These are phyloP conservation scores for Sacculina carcini DNA, from an alignment of 2,888 invertebrate species.

Conservation along the genomic window DNA sequence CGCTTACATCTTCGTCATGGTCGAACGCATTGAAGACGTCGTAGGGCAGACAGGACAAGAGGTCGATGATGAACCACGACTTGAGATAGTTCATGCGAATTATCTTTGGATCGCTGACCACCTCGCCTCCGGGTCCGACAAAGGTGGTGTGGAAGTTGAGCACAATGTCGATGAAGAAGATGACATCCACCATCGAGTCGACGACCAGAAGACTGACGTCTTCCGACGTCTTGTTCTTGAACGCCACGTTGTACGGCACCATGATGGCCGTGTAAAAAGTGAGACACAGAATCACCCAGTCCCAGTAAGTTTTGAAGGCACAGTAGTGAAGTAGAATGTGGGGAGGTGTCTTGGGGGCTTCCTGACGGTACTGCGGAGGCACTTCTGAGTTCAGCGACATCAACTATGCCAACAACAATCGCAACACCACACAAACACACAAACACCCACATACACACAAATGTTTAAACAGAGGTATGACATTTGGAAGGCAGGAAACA, in stretches of 20 bases:
- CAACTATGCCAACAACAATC: no score
- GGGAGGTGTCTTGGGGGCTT: slow-evolving; percentile 97
- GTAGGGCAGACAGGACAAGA: slow-evolving; percentile 95
- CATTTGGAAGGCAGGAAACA: no score
- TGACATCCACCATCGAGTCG: slow-evolving; percentile 93
- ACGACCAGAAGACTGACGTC: slow-evolving; percentile 80
- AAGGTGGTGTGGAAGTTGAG: slow-evolving; percentile 99
- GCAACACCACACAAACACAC: no score
- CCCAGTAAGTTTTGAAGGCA: slow-evolving; percentile 59
- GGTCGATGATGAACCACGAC: slow-evolving; percentile 98
- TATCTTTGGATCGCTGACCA: slow-evolving; percentile 84
- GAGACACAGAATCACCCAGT: slow-evolving; percentile 96
- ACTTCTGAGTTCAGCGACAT: slow-evolving; percentile 96
- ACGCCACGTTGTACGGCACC: slow-evolving; percentile 99
- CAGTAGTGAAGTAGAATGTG: slow-evolving; percentile 99
- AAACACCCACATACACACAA: no score
- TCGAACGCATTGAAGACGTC: slow-evolving; percentile 99
- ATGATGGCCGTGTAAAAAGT: slow-evolving; percentile 97
- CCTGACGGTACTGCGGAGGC: slow-evolving; percentile 93
- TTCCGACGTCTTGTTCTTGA: slow-evolving; percentile 96
- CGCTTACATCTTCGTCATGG: slow-evolving; percentile 79
- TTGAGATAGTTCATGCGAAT: slow-evolving; percentile 96
- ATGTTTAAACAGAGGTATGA: no score
- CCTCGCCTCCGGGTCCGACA: slow-evolving; percentile 56
- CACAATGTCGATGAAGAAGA: slow-evolving; percentile 99